Conservation (phyloP, 2,113 vertebrate genomes). For the Sigmodon hispidus region DNA sequence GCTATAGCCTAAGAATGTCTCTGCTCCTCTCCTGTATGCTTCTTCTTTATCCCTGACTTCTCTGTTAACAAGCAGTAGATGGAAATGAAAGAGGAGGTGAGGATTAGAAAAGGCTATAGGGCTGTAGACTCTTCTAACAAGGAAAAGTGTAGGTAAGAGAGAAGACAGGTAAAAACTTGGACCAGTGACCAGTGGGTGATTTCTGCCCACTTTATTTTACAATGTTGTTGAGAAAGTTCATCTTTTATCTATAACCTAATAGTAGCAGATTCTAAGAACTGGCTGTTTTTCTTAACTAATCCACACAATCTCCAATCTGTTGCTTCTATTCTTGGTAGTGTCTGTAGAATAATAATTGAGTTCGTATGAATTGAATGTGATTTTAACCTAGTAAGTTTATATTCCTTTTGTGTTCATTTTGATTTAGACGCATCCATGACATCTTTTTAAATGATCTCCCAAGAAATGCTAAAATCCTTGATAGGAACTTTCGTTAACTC, state of each 20-base stretch:
- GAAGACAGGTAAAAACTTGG: background rate
- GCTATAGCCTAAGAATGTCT: background rate
- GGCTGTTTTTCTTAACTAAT: conserved; percentile 6
- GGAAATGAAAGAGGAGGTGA: background rate
- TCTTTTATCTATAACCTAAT: background rate
- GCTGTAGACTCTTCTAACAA: background rate
- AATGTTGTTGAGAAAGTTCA: conserved; percentile 15
- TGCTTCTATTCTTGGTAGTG: conserved; percentile 41
- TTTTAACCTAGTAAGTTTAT: conserved; percentile 18
- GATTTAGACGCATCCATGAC: conserved; percentile 3
- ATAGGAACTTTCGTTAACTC: background rate
- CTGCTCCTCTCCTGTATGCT: background rate
- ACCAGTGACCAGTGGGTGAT: conserved; percentile 16
- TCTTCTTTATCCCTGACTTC: background rate
- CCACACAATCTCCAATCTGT: background rate
- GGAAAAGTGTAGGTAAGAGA: background rate
- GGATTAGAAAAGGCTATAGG: background rate
- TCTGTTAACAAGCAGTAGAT: background rate
- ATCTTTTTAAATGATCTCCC: background rate
- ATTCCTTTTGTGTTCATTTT: conserved; percentile 48
- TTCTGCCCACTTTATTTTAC: background rate
- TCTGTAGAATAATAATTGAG: conserved; percentile 47
- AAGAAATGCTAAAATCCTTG: conserved; percentile 28
- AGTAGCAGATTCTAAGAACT: background rate
- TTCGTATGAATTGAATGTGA: conserved; percentile 35